Base-by-base conservation (phyloP, 2,113 vertebrate genomes). In the Fregetta grallaria region DNA sequence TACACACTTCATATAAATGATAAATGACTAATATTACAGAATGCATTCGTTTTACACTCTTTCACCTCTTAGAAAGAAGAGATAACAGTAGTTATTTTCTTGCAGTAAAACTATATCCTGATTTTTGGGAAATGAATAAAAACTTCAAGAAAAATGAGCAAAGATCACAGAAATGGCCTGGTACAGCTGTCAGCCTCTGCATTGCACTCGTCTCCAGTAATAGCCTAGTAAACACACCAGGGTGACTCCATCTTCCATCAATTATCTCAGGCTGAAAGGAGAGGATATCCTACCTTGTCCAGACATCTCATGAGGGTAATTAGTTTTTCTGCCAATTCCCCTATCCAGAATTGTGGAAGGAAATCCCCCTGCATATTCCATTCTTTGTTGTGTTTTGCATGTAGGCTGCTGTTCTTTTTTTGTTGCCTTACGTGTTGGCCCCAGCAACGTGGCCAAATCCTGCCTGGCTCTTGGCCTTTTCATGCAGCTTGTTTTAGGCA, bases 1-100 rank as follows among this genome's bases (percentile, higher is more conserved):
- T 95, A 94, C 72, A 91, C 68, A 72, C 76, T 92, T 95, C 76
- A 78, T 91, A 18, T 77, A 90, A 93, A 96, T 95, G 92, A 96
- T 88, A 81, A 93, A 96, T 96, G 19, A 88, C 82, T 95, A 75
- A 67, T 90, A 88, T 84, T 83, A 77, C 44, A 86, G 75, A 86
- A 74, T 49, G 32, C 29, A 59, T 90, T 67, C 6, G 30, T 55
- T 90, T 90, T 71, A 29, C 23, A 44, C 49, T 50, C 45, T 83
- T 88, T 92, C 52, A 86, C 72, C 86, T 81, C 73, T 52, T 34
- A 11, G 38, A 38, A 38, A 38, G 38, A 38, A 38, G 38, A 38
- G 38, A 38, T 38, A 38, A 38, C 38, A 38, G 13, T 34, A 49
- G 76, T 72, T 63, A 45, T 9, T 92, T 93, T 71, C 59, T 52